Base-by-base conservation (phyloP, 1,140 invertebrate species). In the Meloidogyne hapla region DNA sequence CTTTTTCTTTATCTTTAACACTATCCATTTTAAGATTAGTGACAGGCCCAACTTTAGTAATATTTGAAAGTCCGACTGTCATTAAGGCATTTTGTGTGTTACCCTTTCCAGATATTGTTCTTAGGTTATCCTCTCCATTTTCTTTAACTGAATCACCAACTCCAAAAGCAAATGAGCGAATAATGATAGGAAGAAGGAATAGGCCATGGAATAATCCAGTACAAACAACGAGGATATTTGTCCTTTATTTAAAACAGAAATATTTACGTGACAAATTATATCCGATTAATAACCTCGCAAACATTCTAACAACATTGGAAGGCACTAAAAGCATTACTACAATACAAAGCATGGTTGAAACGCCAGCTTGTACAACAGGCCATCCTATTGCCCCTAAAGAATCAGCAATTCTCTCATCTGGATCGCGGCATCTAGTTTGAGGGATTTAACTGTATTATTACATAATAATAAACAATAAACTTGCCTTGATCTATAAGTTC, bases 311-410 rank as follows among this genome's bases (percentile, higher is more conserved):
- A 13, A 83, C 85, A 48, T 87, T 83, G 21, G 83, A 85, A 1
- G 84, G 84, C 10, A 86, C 85, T 38, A 86, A 56, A 10, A 87
- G 76, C 85, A 86, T 86, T 0, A 81, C 82, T 5, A 42, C 79
- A 40, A 79, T 87, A 40, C 67, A 83, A 0, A 85, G 77, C 23
- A 85, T 74, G 23, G 85, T 87, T 8, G 85, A 87, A n/a, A 80
- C 26, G 0, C 85, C 85, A 12, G 79, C 85, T 66, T 86, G 85
- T 12, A 87, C 79, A 23, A 86, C 84, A 2, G 85, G 85, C 86
- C 86, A 86, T 12, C 84, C 85, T 48, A 87, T 87, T 25, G 85
- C 84, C 13, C 86, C 86, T 66, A 86, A 65, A 15, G 85, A 80
- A 18, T 86, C 86, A 26, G 66, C 64, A 25, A 86, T 83, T 48